Base-by-base conservation (phyloP, 2,113 vertebrate genomes). In the Nesogale talazaci region DNA sequence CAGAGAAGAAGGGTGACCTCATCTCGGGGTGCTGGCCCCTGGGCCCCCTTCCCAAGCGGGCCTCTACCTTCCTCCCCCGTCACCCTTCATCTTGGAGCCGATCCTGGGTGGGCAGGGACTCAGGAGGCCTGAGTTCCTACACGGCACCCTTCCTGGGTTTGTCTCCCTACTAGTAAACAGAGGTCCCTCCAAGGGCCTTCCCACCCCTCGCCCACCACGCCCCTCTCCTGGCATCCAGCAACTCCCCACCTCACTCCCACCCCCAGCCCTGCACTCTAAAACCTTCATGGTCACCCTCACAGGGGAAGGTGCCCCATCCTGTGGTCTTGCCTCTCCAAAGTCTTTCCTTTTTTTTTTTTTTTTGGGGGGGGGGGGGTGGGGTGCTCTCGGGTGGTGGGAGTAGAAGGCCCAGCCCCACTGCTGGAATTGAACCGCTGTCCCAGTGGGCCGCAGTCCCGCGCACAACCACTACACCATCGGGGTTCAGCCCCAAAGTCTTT, bases 1-100 rank as follows among this genome's bases (percentile, higher is more conserved):
- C 83, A 79, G 92, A 88, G 46, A 34, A 29, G 63, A 34, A 29
- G 79, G 83, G 38, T 90, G 95, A 93, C 65, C 88, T 82, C 75
- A 95, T 86, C 75, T 74, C n/a, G 2, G 36, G 74, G 83, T 4
- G 31, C 83, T 29, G n/a, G 59, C 77, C 79, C n/a, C 9, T 25
- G 2, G 63, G 82, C 31, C 34, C 46, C 63, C n/a, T 14, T 36
- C 31, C 78, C 0, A 20, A 59, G 61, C 34, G 7, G 4, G 61
- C 34, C 0, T 2, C 38, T 29, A 52, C 80, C 69, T 72, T 52
- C 59, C 31, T 22, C 20, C 67, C 77, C n/a, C 31, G 1, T 69
- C 12, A 5, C n/a, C 4, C 86, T 78, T 69, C n/a, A 22, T 38
- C 79, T 40, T 69, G 23, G 72, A 69, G 90, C 75, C 7, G 1